Evolutionary conservation across 2,888 invertebrate genomes (phyloP).

Genomic region (Rhyacophila evoluta): DNA sequence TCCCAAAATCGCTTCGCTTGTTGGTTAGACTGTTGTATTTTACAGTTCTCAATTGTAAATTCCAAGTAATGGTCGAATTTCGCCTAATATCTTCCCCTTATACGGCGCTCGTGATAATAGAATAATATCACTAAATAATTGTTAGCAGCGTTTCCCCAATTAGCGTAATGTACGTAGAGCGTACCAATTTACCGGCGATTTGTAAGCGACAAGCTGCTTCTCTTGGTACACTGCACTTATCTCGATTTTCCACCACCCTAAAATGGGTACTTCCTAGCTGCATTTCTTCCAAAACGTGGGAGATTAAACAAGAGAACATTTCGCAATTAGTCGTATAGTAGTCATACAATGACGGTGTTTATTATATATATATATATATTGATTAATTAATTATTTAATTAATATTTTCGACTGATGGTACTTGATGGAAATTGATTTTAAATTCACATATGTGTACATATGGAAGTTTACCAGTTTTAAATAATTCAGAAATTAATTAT

Average conservation of each 20-base stretch:
- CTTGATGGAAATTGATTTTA: too few relatives aligned
- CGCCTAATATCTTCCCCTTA: not conserved
- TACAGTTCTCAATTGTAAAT: too few relatives aligned
- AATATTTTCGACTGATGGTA: too few relatives aligned
- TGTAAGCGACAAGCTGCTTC: not conserved
- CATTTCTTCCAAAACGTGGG: not conserved
- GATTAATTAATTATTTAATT: too few relatives aligned
- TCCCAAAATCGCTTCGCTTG: too few relatives aligned
- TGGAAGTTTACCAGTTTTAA: too few relatives aligned
- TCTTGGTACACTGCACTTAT: not conserved
- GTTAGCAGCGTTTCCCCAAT: not conserved
- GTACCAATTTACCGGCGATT: slow-evolving; percentile 17
- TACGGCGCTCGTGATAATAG: not conserved
- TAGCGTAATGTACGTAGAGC: not conserved
- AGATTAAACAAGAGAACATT: not conserved
- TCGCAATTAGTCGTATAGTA: not conserved
- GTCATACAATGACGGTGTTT: too few relatives aligned
- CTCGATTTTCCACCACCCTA: not conserved
- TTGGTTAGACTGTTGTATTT: too few relatives aligned
- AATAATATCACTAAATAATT: not conserved
- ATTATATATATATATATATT: too few relatives aligned
- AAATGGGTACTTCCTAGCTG: not conserved
- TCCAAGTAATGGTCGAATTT: too few relatives aligned
- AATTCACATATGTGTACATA: too few relatives aligned
- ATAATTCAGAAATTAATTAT: too few relatives aligned